phyloP scores from a whole-genome alignment of 2,797 vertebrate genomes.

The Oreochromis mossambicus region DNA sequence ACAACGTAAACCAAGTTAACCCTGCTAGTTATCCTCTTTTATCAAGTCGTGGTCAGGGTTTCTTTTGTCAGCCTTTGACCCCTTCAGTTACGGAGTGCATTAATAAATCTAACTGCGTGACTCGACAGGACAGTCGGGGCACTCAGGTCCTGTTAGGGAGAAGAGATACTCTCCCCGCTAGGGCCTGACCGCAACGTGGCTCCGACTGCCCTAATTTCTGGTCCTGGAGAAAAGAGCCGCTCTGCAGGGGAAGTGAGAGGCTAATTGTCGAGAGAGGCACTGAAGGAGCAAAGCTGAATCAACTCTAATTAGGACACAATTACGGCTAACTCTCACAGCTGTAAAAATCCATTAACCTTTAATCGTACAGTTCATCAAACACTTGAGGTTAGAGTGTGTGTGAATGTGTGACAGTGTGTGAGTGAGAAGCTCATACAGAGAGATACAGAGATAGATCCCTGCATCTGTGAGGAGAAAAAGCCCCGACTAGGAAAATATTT shows the following conservation, averaged over 20 bases:
- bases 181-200: conserved; percentile 20
- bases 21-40: not conserved
- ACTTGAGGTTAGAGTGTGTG: not conserved
- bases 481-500: not conserved
- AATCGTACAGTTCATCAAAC: conserved; percentile 54
- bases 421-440: not conserved
- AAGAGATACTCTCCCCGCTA: not conserved
- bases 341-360: conserved; percentile 68
- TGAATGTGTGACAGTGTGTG: not conserved
- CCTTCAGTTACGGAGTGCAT: not conserved
- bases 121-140: not conserved
- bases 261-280: conserved; percentile 40
- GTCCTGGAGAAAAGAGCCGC: not conserved
- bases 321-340: conserved; percentile 46
- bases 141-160: conserved; percentile 1
- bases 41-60: not conserved
- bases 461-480: not conserved
- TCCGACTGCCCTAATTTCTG: conserved; percentile 25
- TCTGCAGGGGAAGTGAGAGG: conserved; percentile 5
- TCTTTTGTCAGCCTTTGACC: not conserved
- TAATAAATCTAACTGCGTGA: conserved; percentile 5
- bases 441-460: not conserved
- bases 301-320: conserved; percentile 62
- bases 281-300: conserved; percentile 40
- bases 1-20: not conserved